Conservation (phyloP, 2,113 vertebrate genomes). For the Calyptomena viridis region DNA sequence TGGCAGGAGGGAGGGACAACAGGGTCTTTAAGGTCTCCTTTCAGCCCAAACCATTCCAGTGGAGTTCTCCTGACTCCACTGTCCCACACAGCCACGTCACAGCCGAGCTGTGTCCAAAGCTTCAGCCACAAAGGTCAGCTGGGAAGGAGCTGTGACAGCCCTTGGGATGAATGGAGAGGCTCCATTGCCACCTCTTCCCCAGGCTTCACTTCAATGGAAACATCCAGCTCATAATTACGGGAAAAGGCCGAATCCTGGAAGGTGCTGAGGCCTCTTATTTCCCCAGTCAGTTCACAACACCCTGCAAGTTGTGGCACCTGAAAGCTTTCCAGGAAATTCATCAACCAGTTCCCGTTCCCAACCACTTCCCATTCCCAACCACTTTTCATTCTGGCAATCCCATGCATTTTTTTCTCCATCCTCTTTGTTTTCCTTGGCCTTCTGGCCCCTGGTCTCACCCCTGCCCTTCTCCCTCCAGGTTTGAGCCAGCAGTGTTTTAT, state of each 20-base stretch:
- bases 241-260: not conserved
- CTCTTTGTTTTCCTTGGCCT: not conserved
- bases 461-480: not conserved
- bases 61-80: not conserved
- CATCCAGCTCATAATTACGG: not conserved
- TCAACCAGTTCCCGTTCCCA: not conserved
- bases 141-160: not conserved
- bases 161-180: not conserved
- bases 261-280: not conserved
- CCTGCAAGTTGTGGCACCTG: not conserved
- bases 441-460: not conserved
- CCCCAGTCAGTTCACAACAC: not conserved
- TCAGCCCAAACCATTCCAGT: not conserved
- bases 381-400: not conserved
- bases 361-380: not conserved
- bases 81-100: not conserved
- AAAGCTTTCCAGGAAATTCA: not conserved
- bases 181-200: not conserved
- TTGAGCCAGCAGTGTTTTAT: constrained; percentile 25
- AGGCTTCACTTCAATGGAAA: not conserved
- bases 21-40: not conserved
- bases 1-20: not conserved
- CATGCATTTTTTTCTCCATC: not conserved
- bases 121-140: rapidly evolving
- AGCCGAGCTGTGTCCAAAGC: not conserved